phyloP scores from a whole-genome alignment of 2,113 vertebrate species.

The Platichthys stellatus region DNA sequence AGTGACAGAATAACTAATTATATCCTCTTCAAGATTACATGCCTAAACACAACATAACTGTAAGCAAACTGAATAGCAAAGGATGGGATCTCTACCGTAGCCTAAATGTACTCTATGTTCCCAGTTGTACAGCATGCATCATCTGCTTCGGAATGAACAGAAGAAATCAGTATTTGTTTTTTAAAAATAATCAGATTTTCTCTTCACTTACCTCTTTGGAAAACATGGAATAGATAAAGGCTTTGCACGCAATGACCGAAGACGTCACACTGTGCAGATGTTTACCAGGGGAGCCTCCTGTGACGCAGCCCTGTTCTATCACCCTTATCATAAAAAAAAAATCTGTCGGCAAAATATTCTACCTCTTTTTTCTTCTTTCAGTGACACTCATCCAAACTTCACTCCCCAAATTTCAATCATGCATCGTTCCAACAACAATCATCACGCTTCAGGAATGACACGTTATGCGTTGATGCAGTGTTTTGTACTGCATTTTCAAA shows the following conservation, averaged over 20 bases:
- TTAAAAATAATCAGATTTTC: constrained; percentile 27
- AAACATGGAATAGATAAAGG: constrained; percentile 37
- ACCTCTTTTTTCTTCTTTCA: constrained; percentile 56
- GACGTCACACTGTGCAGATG: constrained; percentile 33
- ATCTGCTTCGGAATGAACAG: constrained; percentile 39
- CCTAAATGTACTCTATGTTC: constrained; percentile 38
- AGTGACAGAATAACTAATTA: constrained; percentile 37
- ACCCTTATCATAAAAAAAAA: constrained; percentile 46
- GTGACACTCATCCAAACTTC: constrained; percentile 41
- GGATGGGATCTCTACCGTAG: constrained; percentile 40
- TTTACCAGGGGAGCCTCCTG: constrained; percentile 37
- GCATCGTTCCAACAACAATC: constrained; percentile 44
- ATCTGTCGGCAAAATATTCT: constrained; percentile 44
- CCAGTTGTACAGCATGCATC: constrained; percentile 64
- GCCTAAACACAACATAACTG: constrained; percentile 34
- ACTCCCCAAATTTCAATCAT: constrained; percentile 40
- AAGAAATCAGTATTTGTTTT: constrained; percentile 26
- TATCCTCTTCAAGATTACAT: constrained; percentile 45
- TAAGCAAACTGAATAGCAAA: constrained; percentile 33
- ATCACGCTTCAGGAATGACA: constrained; percentile 39
- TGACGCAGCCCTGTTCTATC: constrained; percentile 31
- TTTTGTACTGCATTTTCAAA: constrained; percentile 35
- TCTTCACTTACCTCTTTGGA: constrained; percentile 40
- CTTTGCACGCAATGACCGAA: constrained; percentile 44
- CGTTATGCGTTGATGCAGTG: constrained; percentile 28